phyloP scores from a whole-genome alignment of 2,113 vertebrate genomes.

The Chaetodon trifascialis region DNA sequence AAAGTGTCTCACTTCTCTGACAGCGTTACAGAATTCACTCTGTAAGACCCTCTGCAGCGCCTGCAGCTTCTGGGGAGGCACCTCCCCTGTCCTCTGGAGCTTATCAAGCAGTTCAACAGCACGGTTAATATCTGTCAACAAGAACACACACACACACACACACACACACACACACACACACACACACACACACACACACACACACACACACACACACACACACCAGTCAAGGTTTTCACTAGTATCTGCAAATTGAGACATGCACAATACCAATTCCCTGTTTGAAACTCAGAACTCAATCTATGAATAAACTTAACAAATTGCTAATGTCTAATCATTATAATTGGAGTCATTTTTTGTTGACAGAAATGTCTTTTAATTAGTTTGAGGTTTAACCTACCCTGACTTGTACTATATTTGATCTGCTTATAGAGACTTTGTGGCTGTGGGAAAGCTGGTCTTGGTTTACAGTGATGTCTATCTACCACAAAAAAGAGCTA shows the following conservation, averaged over 20 bases:
- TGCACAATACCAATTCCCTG: neutral
- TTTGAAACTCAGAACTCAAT: neutral
- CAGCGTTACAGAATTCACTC: constrained; percentile 98
- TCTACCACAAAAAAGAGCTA: neutral
- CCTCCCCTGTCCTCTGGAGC: constrained; percentile 95
- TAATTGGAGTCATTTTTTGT: neutral
- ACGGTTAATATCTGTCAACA: constrained; percentile 92
- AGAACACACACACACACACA: constrained; percentile 11
- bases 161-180: no score
- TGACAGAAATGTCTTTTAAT: neutral
- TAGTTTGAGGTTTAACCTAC: neutral
- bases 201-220: no score
- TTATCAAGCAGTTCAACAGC: constrained; percentile 98
- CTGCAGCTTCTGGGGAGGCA: constrained; percentile 97
- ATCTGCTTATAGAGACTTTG: neutral
- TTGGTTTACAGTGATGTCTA: neutral
- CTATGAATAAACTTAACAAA: neutral
- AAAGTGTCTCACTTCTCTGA: constrained; percentile 89
- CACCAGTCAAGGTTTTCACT: neutral
- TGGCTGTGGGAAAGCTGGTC: neutral
- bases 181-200: no score
- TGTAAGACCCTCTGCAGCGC: constrained; percentile 97
- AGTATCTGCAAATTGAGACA: neutral
- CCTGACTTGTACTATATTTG: neutral
- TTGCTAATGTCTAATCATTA: no score